Evolutionary conservation across 2,888 invertebrate species (phyloP), one percentile per base, ranked within the genome.

Genomic region (Scrobipalpa atriplicella): DNA sequence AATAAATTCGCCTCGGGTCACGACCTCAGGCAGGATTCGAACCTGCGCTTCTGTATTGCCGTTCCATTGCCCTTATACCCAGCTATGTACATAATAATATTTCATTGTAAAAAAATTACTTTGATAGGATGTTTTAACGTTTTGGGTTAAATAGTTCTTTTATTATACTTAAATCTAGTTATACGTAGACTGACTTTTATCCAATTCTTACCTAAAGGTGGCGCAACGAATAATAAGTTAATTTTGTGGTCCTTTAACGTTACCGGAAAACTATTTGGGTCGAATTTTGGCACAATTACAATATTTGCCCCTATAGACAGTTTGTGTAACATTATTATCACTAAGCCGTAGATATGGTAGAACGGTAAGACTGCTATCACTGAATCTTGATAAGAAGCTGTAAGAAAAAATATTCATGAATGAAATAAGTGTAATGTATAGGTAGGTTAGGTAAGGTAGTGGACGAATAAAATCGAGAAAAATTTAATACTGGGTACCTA

Each of bases 301-400:
- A 96, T 67, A 75, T 95, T 95, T 0, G 87, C 85, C 0, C 97
- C 96, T 5, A 90, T 80, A 3, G 90, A 83, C 54, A 96, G 73
- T 67, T 94, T 93, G 52, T 93, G 92, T 1, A 95, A 74, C 81
- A 95, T 84, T 10, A 94, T 79, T 1, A 94, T 84, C 0, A 93
- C 88, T 64, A 96, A 86, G 0, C 96, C 97, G 74, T 96, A 97
- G 64, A 95, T 95, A 79, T 97, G 97, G 79, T 95, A 97, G 79
- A 96, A 94, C 2, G 97, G 97, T 68, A 97, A 79, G 2, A 97
- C 87, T 5, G 93, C 94, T 3, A 96, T 87, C 16, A 93, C 67
- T 0, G 94, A 83, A 65, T 95, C 95, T 81, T 96, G 95, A 68
- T 85, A 77, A 5, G 74, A 77, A 29, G 81, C 94, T 93, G 82